A percentile compares a stretch with the other conserved stretches of the same genome.
Evolutionary conservation across 2,888 invertebrate species (phyloP).

Genomic region (Apodemia hepburni): DNA sequence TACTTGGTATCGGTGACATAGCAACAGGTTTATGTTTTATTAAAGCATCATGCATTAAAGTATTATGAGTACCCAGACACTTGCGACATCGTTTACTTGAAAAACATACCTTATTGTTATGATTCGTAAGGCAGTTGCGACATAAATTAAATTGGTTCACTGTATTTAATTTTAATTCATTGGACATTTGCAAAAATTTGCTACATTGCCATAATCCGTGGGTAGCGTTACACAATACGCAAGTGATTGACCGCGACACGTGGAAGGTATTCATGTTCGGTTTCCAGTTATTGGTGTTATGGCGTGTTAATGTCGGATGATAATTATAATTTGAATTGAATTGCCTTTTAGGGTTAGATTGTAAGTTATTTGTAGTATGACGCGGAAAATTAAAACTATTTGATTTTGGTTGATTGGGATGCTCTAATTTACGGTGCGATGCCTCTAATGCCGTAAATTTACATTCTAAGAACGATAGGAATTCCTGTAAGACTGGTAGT

Average conservation of each 20-base stretch:
- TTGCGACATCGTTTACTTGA: conserved; percentile 22
- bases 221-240: conserved; percentile 21
- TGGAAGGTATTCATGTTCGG: conserved; percentile 17
- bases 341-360: background rate
- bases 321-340: background rate
- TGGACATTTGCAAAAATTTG: conserved; percentile 12
- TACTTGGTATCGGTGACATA: background rate
- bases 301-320: background rate
- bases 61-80: conserved; percentile 22
- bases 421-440: too few species aligned
- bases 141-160: conserved; percentile 19
- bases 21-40: conserved; percentile 7
- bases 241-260: conserved; percentile 20
- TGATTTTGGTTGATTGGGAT: conserved; percentile 5
- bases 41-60: conserved; percentile 19
- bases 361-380: background rate
- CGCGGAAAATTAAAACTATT: background rate
- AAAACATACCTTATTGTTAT: conserved; percentile 19
- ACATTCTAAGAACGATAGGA: too few species aligned
- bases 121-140: conserved; percentile 20
- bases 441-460: too few species aligned
- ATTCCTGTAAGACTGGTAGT: too few species aligned
- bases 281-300: conserved; percentile 1
- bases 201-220: conserved; percentile 21
- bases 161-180: conserved; percentile 15